Evolutionary conservation across 2,888 invertebrate genomes (phyloP).

Genomic region (Morpho deidamia): DNA sequence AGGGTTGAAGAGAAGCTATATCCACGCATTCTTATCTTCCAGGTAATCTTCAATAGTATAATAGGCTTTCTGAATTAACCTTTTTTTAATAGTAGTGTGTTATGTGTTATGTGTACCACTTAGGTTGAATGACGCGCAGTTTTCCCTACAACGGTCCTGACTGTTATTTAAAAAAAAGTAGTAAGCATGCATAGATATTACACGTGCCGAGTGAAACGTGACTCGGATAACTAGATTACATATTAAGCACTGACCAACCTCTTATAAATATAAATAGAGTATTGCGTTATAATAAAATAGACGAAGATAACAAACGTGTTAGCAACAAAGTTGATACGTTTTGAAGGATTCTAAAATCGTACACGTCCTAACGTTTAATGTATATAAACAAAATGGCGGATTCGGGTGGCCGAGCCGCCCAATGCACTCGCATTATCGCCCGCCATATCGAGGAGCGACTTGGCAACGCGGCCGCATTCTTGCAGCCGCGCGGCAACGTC

Average conservation of each 20-base stretch:
- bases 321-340: background rate
- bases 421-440: constrained; percentile 65
- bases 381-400: constrained; percentile 53
- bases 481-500: constrained; percentile 58
- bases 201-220: constrained; percentile 43
- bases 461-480: constrained; percentile 72
- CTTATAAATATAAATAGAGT: constrained; percentile 44
- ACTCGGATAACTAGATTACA: constrained; percentile 39
- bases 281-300: constrained; percentile 32
- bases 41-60: too few relatives aligned
- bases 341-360: constrained; percentile 24
- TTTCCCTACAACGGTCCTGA: too few relatives aligned
- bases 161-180: too few relatives aligned
- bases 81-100: too few relatives aligned
- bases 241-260: constrained; percentile 35
- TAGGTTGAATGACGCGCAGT: too few relatives aligned
- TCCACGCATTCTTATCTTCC: too few relatives aligned
- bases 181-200: constrained; percentile 4
- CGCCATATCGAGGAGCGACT: constrained; percentile 47
- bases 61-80: too few relatives aligned
- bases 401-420: constrained; percentile 60
- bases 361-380: constrained; percentile 30
- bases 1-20: too few relatives aligned
- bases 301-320: background rate
- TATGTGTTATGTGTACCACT: too few relatives aligned